Evolutionary conservation across 2,888 invertebrate species (phyloP).

Genomic region (Zele albiditarsus): DNA sequence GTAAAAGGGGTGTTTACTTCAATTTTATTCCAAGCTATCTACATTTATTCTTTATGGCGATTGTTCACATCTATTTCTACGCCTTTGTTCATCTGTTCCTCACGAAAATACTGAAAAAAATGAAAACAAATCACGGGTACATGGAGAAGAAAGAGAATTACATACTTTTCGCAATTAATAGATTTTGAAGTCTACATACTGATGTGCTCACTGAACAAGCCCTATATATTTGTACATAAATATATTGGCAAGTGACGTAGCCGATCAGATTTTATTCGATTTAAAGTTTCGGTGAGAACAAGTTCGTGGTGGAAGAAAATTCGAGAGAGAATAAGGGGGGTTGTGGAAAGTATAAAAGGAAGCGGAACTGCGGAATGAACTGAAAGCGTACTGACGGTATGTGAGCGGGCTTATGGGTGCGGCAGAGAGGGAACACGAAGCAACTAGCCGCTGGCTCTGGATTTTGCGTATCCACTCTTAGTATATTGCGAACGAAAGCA

Average conservation of each 20-base stretch:
- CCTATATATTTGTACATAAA: background rate
- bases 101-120: too few relatives aligned
- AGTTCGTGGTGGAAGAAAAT: constrained; percentile 51
- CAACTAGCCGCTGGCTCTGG: constrained; percentile 60
- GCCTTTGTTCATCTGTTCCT: too few relatives aligned
- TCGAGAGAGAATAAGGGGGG: constrained; percentile 31
- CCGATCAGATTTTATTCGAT: constrained; percentile 64
- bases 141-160: too few relatives aligned
- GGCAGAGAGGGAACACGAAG: constrained; percentile 48
- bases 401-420: constrained; percentile 32
- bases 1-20: constrained; percentile 25
- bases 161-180: too few relatives aligned
- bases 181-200: too few relatives aligned
- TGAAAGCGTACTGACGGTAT: constrained; percentile 6
- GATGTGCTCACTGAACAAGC: too few relatives aligned
- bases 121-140: too few relatives aligned
- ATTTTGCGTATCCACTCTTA: constrained; percentile 67
- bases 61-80: too few relatives aligned
- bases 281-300: constrained; percentile 64
- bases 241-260: constrained; percentile 23
- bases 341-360: constrained; percentile 21
- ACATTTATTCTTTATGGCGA: too few relatives aligned
- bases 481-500: constrained; percentile 65
- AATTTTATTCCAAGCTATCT: too few relatives aligned
- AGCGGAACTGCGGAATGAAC: constrained; percentile 2